phyloP scores from a whole-genome alignment of 2,888 invertebrate genomes.

The Drosophila parthenogenetica region DNA sequence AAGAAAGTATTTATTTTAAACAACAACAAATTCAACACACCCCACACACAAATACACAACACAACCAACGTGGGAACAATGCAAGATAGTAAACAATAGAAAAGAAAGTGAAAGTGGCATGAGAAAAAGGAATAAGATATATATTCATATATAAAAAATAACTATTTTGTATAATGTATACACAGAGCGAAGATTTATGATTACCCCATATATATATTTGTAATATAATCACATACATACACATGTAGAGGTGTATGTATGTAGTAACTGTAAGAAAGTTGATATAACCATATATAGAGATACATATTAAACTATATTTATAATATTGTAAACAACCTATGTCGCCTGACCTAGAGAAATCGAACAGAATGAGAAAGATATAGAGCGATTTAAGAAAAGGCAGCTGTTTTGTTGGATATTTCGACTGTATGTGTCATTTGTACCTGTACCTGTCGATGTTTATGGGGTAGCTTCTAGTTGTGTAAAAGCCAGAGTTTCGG shows the following conservation, averaged over 20 bases:
- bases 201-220: constrained; percentile 64
- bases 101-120: constrained; percentile 3
- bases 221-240: constrained; percentile 40
- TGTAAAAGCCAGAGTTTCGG: constrained; percentile 50
- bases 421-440: constrained; percentile 28
- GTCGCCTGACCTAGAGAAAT: no score
- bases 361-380: no score
- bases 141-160: constrained; percentile 18
- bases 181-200: constrained; percentile 46
- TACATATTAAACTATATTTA: constrained; percentile 14
- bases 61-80: constrained; percentile 51
- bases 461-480: constrained; percentile 20
- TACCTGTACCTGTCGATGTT: constrained; percentile 31
- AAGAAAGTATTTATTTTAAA: constrained; percentile 41
- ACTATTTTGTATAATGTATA: constrained; percentile 73
- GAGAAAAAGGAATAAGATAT: constrained; percentile 14
- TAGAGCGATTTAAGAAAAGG: no score
- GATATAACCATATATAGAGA: constrained; percentile 35
- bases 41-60: constrained; percentile 11
- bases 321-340: constrained; percentile 18
- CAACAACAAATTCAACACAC: constrained; percentile 17
- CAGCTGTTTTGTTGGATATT: constrained; percentile 28
- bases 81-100: constrained; percentile 19
- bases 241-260: constrained; percentile 21
- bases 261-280: constrained; percentile 23